Conservation (phyloP, 2,797 vertebrate species). For the Enteromius paludinosus region DNA sequence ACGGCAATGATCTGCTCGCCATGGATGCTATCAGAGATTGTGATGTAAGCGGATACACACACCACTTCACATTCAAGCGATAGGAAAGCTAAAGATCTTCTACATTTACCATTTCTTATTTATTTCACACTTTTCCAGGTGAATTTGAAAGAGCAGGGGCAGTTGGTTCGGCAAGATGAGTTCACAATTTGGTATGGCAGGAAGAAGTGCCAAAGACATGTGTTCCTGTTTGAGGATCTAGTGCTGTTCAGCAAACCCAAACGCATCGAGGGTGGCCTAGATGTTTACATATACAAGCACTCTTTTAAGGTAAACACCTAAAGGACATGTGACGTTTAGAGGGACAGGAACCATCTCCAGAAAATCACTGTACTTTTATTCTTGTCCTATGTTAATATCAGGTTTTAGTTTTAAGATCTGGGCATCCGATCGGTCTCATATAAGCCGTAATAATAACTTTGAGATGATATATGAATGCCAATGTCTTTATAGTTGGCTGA, state of each 20-base stretch:
- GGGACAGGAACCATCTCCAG: not conserved
- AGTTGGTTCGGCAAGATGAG: constrained; percentile 92
- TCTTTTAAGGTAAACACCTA: constrained; percentile 89
- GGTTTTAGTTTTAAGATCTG: not conserved
- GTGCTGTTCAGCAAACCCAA: constrained; percentile 96
- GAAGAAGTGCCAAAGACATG: constrained; percentile 87
- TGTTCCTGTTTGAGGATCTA: constrained; percentile 96
- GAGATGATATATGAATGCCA: not conserved
- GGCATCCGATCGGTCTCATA: not conserved
- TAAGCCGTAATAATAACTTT: not conserved
- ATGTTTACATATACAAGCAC: constrained; percentile 91
- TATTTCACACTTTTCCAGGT: constrained; percentile 78
- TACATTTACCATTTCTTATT: not conserved
- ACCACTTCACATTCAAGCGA: not conserved
- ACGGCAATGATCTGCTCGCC: constrained; percentile 84
- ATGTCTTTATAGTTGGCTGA: constrained; percentile 85
- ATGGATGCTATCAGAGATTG: constrained; percentile 85
- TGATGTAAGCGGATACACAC: constrained; percentile 71
- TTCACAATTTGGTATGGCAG: constrained; percentile 88
- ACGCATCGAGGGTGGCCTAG: constrained; percentile 84
- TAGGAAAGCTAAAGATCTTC: not conserved
- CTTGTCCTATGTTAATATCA: not conserved
- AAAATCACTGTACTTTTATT: not conserved
- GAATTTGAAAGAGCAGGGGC: constrained; percentile 96
- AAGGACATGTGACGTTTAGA: not conserved